A percentile compares a stretch with the other conserved stretches of the same genome.
phyloP scores from a whole-genome alignment of 2,113 vertebrate species.

The Strix uralensis region DNA sequence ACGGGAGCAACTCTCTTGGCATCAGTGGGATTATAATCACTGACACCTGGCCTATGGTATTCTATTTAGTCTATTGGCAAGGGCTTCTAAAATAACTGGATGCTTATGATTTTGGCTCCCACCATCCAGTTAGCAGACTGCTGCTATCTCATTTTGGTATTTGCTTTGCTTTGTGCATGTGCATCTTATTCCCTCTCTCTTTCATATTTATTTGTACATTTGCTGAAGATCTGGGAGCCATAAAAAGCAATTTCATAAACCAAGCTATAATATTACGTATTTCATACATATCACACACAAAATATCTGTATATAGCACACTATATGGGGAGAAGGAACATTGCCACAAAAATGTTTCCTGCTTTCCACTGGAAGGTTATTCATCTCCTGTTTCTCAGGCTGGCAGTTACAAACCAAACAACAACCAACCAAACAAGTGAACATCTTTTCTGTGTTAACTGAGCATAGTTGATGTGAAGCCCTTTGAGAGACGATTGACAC shows the following conservation, averaged over 20 bases:
- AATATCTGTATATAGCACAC: accelerated
- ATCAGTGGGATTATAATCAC: conserved; percentile 8
- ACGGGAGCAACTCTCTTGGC: conserved; percentile 13
- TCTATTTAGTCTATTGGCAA: conserved; percentile 37
- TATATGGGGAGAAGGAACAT: not conserved
- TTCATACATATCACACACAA: not conserved
- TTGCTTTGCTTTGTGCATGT: not conserved
- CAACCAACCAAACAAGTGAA: not conserved
- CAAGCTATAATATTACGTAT: not conserved
- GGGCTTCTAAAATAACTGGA: conserved; percentile 1
- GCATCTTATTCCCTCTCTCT: not conserved
- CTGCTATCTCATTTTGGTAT: not conserved
- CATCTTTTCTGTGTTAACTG: not conserved
- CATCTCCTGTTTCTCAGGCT: not conserved
- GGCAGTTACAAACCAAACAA: not conserved
- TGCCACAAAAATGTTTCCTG: not conserved
- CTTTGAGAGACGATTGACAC: not conserved
- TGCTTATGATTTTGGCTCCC: conserved; percentile 39
- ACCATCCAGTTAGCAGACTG: not conserved
- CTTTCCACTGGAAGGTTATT: not conserved
- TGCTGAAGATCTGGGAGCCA: not conserved
- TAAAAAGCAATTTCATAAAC: not conserved
- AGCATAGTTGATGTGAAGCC: not conserved
- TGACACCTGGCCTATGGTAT: conserved; percentile 42
- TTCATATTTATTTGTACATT: not conserved